Evolutionary conservation across 2,113 vertebrate genomes (phyloP).

Genomic region (Alligator sinensis): DNA sequence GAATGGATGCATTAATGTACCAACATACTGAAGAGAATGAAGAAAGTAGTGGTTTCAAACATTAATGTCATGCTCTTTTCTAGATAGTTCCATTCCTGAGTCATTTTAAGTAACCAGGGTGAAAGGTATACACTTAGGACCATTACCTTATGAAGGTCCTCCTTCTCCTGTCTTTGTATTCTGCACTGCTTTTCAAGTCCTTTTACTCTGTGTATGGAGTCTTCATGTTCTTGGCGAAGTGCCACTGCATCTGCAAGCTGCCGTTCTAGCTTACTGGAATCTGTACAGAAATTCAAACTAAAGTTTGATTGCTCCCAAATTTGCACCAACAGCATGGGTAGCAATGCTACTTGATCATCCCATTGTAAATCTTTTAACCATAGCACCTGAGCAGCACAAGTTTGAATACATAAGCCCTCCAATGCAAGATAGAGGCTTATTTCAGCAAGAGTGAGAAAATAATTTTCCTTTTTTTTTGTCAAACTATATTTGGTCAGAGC

Average conservation of each 20-base stretch:
- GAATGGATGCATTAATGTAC: neutral
- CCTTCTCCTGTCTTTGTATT: slow-evolving; percentile 88
- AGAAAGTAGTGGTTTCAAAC: slow-evolving; percentile 7
- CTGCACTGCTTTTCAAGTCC: slow-evolving; percentile 92
- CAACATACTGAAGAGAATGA: neutral
- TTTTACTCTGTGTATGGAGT: slow-evolving; percentile 88
- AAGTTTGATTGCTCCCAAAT: neutral
- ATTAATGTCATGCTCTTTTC: neutral
- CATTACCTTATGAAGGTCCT: slow-evolving; percentile 93
- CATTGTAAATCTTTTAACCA: neutral
- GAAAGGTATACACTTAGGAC: rapidly evolving
- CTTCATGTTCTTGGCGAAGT: slow-evolving; percentile 90
- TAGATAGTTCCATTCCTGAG: neutral
- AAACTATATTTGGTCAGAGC: too few species aligned
- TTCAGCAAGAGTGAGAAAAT: too few species aligned
- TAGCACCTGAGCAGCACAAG: too few species aligned
- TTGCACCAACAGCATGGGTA: neutral
- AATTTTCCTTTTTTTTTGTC: too few species aligned
- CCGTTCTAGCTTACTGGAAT: slow-evolving; percentile 91
- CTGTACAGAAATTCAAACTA: slow-evolving; percentile 67
- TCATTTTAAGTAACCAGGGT: neutral
- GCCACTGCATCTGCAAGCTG: slow-evolving; percentile 90
- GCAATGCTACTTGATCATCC: neutral
- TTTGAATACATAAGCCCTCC: too few species aligned
- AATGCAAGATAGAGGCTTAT: too few species aligned